phyloP scores from a whole-genome alignment of 2,888 invertebrate genomes.

The Sarcophaga subvicina region DNA sequence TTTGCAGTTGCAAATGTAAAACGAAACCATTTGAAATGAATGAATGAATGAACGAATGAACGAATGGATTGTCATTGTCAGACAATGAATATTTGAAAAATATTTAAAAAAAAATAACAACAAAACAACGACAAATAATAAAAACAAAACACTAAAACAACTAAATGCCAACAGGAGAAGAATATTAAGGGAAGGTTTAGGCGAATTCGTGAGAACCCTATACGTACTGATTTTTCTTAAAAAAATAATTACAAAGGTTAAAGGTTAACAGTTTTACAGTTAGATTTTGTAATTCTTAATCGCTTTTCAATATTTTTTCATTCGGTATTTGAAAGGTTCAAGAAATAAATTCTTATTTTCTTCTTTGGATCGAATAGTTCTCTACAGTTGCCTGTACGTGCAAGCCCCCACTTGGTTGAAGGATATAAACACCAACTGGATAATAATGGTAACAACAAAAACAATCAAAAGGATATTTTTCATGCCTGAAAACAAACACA shows the following conservation, averaged over 20 bases:
- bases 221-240: too few species aligned
- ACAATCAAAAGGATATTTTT: slow-evolving; percentile 68
- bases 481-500: slow-evolving; percentile 36
- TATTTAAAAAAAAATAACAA: slow-evolving; percentile 15
- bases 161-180: slow-evolving; percentile 37
- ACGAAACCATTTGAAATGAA: slow-evolving; percentile 59
- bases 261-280: too few species aligned
- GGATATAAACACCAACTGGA: slow-evolving; percentile 65
- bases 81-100: slow-evolving; percentile 62
- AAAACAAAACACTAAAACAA: slow-evolving; percentile 53
- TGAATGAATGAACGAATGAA: background rate
- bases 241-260: too few species aligned
- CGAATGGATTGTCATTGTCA: slow-evolving; percentile 59
- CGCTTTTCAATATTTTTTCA: too few species aligned
- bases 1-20: slow-evolving; percentile 47
- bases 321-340: too few species aligned
- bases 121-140: slow-evolving; percentile 6
- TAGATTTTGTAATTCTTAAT: too few species aligned
- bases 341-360: background rate
- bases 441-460: slow-evolving; percentile 73
- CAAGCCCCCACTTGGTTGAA: background rate
- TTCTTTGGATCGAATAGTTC: too few species aligned
- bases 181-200: background rate
- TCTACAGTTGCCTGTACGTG: too few species aligned
- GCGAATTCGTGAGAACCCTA: background rate